A percentile compares a stretch with the other conserved stretches of the same genome.
These are phyloP conservation scores for Bos taurus DNA, from an alignment of 2,113 vertebrate genomes.

Conservation along the genomic window ARS-UCD2.0 NC_037328.1:97879501-97880000, in stretches of 20 bases:
- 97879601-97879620: conserved; percentile 75
- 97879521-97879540: conserved; percentile 67
- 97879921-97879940: not conserved
- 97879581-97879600: conserved; percentile 77
- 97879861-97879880: conserved; percentile 21
- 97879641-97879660: conserved; percentile 74
- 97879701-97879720: conserved; percentile 49
- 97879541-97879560: conserved; percentile 71
- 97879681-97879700: conserved; percentile 73
- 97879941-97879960: not conserved
- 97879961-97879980: not conserved
- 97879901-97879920: not conserved
- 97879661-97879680: conserved; percentile 72
- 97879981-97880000: not conserved
- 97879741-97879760: conserved; percentile 41
- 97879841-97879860: conserved; percentile 14
- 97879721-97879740: conserved; percentile 65
- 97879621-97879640: conserved; percentile 74
- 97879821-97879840: not conserved
- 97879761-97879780: conserved; percentile 60
- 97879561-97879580: conserved; percentile 74
- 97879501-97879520: conserved; percentile 71
- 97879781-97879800: conserved; percentile 29
- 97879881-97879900: not conserved
- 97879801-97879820: not conserved